Base-by-base conservation (phyloP, 2,888 invertebrate genomes). In the Dryocosmus kuriphilus region DNA sequence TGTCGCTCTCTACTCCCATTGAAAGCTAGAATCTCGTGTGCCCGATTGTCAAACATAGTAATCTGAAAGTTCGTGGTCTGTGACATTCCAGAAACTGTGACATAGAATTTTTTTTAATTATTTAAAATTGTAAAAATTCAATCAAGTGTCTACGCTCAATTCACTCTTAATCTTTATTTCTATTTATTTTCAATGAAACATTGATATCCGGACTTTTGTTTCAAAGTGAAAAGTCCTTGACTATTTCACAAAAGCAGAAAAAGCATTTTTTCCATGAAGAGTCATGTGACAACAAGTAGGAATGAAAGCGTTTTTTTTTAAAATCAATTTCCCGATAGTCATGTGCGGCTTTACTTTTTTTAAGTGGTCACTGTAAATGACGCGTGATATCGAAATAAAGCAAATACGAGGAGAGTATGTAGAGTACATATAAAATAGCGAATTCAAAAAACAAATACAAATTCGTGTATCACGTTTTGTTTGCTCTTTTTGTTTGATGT, bases 1-100 rank as follows among this genome's bases (percentile, higher is more conserved):
- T 89, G 89, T 88, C 88, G 89, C 86, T 85, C 85, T 84, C 81
- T 80, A 80, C 51, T 57, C 63, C 14, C 57, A 57, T 57, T 57
- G 57, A 57, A 57, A 57, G 14, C 57, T 57, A 57, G 57, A 57
- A 57, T 57, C 57, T 57, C 24, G 57, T 57, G 57, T 57, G 57
- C 57, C 24, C 14, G 57, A 57, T 57, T 57, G 57, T 57, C 57
- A 57, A 57, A 57, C 57, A 57, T 57, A 24, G 57, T 57, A 57
- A 57, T 57, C 57, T 57, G 57, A 57, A 57, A 57, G 57, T 57
- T 57, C 57, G 24, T 57, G 57, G 57, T 24, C 57, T 57, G 22
- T 24, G n/a, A 14, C 14, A 57, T 57, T 57, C 24, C 57, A 57
- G 57, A 57, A 57, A 24, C 4, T 57, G 22, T 46, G 41, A 51